phyloP scores from a whole-genome alignment of 2,888 invertebrate species.

The Drosophila aldrichi region DNA sequence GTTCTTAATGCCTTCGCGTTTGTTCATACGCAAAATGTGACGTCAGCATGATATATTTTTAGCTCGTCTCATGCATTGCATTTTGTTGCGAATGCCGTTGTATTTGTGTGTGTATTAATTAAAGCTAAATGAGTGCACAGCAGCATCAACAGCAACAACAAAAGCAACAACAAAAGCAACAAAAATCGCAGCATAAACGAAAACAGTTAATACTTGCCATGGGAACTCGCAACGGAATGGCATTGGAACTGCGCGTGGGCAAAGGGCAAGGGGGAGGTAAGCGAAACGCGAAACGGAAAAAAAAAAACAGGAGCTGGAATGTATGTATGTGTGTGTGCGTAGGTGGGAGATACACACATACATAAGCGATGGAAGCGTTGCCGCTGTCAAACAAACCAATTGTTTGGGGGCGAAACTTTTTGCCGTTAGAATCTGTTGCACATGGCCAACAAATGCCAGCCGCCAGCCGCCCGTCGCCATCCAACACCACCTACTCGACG shows the following conservation, averaged over 20 bases:
- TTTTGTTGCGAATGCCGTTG: constrained; percentile 32
- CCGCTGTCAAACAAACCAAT: constrained; percentile 33
- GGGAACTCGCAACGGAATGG: constrained; percentile 4
- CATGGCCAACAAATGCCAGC: constrained; percentile 4
- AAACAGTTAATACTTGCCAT: constrained; percentile 56
- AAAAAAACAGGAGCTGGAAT: background rate
- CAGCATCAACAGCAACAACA: constrained; percentile 27
- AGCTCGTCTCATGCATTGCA: constrained; percentile 59
- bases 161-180: constrained; percentile 14
- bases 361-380: constrained; percentile 38
- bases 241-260: background rate
- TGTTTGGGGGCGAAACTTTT: constrained; percentile 2
- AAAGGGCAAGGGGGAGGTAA: background rate
- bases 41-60: constrained; percentile 76
- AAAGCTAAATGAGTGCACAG: constrained; percentile 69
- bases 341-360: constrained; percentile 12
- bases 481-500: constrained; percentile 2
- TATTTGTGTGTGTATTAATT: constrained; percentile 68
- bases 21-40: constrained; percentile 64
- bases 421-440: constrained; percentile 21
- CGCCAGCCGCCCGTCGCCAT: background rate
- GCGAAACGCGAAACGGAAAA: background rate
- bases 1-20: constrained; percentile 7
- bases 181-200: constrained; percentile 12
- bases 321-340: constrained; percentile 3